phyloP scores from a whole-genome alignment of 2,797 vertebrate species.

The Balearica regulorum region DNA sequence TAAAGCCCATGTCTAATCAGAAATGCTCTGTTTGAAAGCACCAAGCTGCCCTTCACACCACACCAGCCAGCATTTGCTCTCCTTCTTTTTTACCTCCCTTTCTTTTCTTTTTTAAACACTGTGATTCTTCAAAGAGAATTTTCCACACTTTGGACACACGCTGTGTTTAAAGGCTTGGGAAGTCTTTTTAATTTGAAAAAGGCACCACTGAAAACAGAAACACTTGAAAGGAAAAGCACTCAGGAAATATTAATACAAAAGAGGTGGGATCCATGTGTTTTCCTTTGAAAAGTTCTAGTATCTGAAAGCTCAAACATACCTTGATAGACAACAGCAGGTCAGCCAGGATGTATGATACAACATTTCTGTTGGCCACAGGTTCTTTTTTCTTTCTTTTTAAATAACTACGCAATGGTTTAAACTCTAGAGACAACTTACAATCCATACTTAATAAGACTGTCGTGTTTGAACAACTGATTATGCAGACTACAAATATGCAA shows the following conservation, averaged over 20 bases:
- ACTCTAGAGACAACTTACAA: background rate
- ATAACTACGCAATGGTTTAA: background rate
- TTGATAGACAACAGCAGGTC: background rate
- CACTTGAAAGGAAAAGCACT: conserved; percentile 46
- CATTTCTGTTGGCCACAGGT: background rate
- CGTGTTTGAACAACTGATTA: background rate
- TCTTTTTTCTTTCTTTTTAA: background rate
- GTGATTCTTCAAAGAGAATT: conserved; percentile 50
- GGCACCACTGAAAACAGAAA: conserved; percentile 21
- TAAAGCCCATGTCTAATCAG: background rate
- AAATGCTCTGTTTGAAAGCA: background rate
- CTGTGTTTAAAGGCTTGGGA: conserved; percentile 54
- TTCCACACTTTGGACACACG: conserved; percentile 21
- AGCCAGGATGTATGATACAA: background rate
- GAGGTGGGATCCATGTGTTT: conserved; percentile 41
- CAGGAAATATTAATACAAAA: conserved; percentile 55
- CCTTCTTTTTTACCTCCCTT: background rate
- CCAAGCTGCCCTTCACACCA: background rate
- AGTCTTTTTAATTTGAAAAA: conserved; percentile 52
- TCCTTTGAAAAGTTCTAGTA: conserved; percentile 20
- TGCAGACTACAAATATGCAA: background rate
- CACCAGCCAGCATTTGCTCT: background rate
- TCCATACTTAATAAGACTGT: background rate
- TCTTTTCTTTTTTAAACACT: background rate
- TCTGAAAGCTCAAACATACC: background rate